Evolutionary conservation across 1,140 invertebrate genomes (phyloP).

Genomic region (Aphelenchoides besseyi): DNA sequence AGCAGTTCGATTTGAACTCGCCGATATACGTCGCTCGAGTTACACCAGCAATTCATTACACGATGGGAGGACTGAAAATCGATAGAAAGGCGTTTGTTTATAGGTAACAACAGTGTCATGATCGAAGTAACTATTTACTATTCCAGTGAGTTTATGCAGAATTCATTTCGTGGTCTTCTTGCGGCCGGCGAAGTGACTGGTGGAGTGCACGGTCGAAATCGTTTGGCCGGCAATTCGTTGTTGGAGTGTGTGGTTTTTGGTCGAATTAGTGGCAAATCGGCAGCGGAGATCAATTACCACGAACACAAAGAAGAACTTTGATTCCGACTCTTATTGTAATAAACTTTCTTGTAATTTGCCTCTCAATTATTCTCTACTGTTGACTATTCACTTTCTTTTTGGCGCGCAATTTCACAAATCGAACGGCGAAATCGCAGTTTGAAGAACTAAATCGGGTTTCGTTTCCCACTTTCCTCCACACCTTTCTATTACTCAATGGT

Average conservation of each 20-base stretch:
- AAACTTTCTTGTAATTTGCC: neutral
- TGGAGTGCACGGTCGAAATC: conserved; percentile 63
- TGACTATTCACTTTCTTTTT: no score
- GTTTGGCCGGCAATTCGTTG: conserved; percentile 63
- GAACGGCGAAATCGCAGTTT: no score
- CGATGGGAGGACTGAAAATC: conserved; percentile 63
- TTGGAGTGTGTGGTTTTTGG: conserved; percentile 64
- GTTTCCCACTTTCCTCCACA: no score
- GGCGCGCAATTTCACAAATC: no score
- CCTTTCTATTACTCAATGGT: no score
- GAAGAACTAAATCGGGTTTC: no score
- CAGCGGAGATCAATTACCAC: conserved; percentile 48
- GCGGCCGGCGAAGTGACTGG: conserved; percentile 63
- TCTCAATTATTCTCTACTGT: neutral
- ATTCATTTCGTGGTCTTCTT: conserved; percentile 57
- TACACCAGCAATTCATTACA: conserved; percentile 63
- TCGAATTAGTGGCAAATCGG: conserved; percentile 58
- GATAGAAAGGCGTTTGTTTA: conserved; percentile 32
- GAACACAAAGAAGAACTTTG: conserved; percentile 16
- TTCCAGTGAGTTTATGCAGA: conserved; percentile 49
- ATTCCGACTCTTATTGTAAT: neutral
- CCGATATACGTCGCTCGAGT: conserved; percentile 57
- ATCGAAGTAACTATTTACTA: neutral
- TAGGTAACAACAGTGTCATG: no score
- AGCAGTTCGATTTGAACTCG: conserved; percentile 44